Base-by-base conservation (phyloP, 2,113 vertebrate species). In the Pangasianodon gigas region DNA sequence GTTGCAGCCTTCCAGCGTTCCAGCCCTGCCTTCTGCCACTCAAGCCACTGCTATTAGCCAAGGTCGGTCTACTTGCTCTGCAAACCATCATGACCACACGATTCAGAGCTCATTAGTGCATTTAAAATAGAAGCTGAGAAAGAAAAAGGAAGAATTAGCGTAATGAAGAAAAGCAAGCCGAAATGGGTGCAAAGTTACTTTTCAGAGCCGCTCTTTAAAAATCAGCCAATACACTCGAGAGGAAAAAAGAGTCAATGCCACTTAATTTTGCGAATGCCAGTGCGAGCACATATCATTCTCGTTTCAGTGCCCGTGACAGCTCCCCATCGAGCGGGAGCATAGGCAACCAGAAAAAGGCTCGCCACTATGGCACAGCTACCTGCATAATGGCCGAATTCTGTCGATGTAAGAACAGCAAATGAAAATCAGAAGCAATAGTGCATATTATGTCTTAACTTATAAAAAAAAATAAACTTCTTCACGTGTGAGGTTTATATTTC, bases 101-200 rank as follows among this genome's bases (percentile, higher is more conserved):
- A 91, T 83, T 90, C 91, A 46, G 84, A 88, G 84, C 91, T 91
- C 89, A 90, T 90, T 91, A 91, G 87, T 83, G 60, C 87, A 79
- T 60, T 54, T 41, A 6, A 44, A 54, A 74, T 62, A 46, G 75
- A 77, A 37, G 19, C 37, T 18, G n/a, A 77, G 52, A 83, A 16
- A 44, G 32, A 21, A 56, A 80, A n/a, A 86, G 75, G 29, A 86
- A 67, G 75, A 48, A 13, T 18, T 18, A 51, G 74, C 62, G 67
- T 90, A 89, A 90, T 85, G 84, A 89, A 84, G 69, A 87, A 89
- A 90, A 92, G 88, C 81, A 89, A 82, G 79, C 48, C 32, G 29
- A 82, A 79, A 88, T 84, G 79, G 29, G 52, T 79, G 69, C 85
- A 62, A 79, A 87, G 79, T 90, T 83, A 51, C 62, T 75, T 87